Evolutionary conservation across 2,888 invertebrate genomes (phyloP).

Genomic region (Julus scanicus): DNA sequence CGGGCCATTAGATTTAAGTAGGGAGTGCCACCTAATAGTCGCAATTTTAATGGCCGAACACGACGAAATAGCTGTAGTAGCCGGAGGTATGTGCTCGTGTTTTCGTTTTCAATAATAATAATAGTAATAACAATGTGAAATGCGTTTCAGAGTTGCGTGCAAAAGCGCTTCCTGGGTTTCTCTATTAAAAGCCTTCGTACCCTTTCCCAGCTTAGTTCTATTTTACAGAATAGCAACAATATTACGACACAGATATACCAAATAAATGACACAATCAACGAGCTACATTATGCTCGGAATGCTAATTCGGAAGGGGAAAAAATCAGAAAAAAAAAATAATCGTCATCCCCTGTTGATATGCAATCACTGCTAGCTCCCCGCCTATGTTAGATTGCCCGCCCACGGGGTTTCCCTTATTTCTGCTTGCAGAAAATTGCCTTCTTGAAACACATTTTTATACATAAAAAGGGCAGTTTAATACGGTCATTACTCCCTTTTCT

Average conservation of each 20-base stretch:
- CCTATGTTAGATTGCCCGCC: not conserved
- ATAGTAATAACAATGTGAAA: not conserved
- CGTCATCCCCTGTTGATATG: not conserved
- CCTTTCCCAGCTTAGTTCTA: not conserved
- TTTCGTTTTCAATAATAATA: constrained; percentile 15
- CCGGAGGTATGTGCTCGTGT: not conserved
- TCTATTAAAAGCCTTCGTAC: not conserved
- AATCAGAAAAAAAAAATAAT: not conserved
- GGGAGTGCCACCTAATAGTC: constrained; percentile 24
- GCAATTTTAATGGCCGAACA: not conserved
- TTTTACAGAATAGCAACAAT: not conserved
- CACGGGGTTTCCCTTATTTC: not conserved
- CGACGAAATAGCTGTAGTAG: not conserved
- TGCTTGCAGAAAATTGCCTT: not conserved
- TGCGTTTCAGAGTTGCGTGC: not conserved
- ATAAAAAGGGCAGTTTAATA: not conserved
- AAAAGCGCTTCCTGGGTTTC: not conserved
- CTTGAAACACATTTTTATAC: not conserved
- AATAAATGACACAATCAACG: not conserved
- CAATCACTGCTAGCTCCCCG: constrained; percentile 13
- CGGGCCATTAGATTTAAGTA: constrained; percentile 37
- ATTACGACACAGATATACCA: not conserved
- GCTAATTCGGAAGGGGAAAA: not conserved
- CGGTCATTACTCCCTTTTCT: constrained; percentile 31
- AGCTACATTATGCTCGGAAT: not conserved